Base-by-base conservation (phyloP, 2,797 vertebrate genomes). In the Brachyalestes nurse region DNA sequence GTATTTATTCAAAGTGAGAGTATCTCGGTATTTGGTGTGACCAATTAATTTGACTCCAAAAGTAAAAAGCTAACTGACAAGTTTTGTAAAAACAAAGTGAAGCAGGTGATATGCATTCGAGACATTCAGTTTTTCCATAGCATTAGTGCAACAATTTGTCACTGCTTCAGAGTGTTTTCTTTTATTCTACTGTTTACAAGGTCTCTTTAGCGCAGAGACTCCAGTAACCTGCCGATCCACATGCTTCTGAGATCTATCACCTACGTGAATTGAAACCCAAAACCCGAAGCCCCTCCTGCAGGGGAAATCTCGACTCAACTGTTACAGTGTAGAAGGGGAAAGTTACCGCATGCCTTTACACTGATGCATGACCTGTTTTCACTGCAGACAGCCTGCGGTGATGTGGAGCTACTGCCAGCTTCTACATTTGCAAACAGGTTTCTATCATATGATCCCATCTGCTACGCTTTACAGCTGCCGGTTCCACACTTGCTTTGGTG, bases 211-310 rank as follows among this genome's bases (percentile, higher is more conserved):
- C 19, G n/a, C 53, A 21, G 8, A 0, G 34, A 14, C 49, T 57
- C 19, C 28, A 77, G 57, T 6, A 83, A 86, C 86, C 75, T 58
- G 84, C 64, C 34, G 5, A 17, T 21, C 84, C 51, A 58, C 84
- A 86, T 86, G 49, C 74, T 77, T 83, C 34, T 25, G 16, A 64
- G 16, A 23, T 66, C 73, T 0, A 28, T 71, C 38, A 62, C n/a
- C 6, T 21, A 57, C 6, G 5, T 49, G 16, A 21, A 53, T 34
- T 1, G 72, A 81, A 84, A 84, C 79, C 45, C 60, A 6, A 19
- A 75, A 19, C 42, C 3, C 23, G 38, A 42, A 61, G 17, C 38
- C 25, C 14, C 71, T 49, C 28, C 70, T 57, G 42, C 23, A 1
- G 38, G 83, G 51, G 21, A 53, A 77, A 74, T 17, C 70, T 72